Evolutionary conservation across 2,888 invertebrate species (phyloP), one percentile per base, ranked within the genome.

Genomic region (Synanthedon andrenaeformis): DNA sequence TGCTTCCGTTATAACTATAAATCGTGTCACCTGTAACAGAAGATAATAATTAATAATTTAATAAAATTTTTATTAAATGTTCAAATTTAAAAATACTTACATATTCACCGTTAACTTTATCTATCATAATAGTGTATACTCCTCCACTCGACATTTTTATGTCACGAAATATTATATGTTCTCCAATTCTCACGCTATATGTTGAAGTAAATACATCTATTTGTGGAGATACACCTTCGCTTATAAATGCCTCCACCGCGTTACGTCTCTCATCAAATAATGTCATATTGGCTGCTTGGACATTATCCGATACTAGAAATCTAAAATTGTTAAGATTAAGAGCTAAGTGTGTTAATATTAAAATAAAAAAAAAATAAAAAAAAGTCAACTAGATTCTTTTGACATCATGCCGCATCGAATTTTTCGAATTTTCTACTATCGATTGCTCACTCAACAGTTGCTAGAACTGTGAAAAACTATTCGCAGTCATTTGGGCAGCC

Each of bases 1-100:
- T 0, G 92, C 89, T 52, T 86, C 69, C 0, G 92, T 91, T 14
- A 93, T 71, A 1, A 76, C 78, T 4, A 88, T 60, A 12, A 81
- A 54, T 14, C 74, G 70, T 0, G 76, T 62, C 48, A 59, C 64
- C 83, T 86, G 72, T 57, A 80, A 76, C 51, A 0, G 56, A 60
- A 57, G 49, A 17, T 41, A 49, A 23, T 42, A 13, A 35, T 35
- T 35, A 35, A 35, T 35, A 35, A 10, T 10, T 35, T 2, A 35
- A 35, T 35, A 35, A 35, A 35, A 35, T 5, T 23, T 5, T 23
- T 23, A 4, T 1, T 23, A 35, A 8, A 10, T 35, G 28, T 1
- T 28, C 1, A 28, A 4, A 28, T 35, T 35, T 8, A 35, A 35
- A 8, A 45, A 12, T 19, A 19, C 49, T 71, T 53, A 78, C 77